Evolutionary conservation across 2,113 vertebrate genomes (phyloP), one percentile per base, ranked within the genome.

Genomic region (Tautogolabrus adspersus): DNA sequence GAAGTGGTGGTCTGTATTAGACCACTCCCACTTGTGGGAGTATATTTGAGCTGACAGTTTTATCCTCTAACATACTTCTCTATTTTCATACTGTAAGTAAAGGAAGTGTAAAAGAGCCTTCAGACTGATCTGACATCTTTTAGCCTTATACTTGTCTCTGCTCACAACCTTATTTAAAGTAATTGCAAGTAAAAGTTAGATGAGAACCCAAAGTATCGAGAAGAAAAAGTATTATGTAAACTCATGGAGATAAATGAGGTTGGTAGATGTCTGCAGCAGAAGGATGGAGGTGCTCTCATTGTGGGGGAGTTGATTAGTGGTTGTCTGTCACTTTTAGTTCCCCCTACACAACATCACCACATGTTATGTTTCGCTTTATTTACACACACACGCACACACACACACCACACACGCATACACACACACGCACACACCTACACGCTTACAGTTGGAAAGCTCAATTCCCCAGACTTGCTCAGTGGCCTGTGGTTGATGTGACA

Each of bases 291-390:
- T 22, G 69, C 92, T 91, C 93, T 94, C 93, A 89, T 94, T 92
- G 95, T 93, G 93, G 91, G 94, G 94, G 95, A 95, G 78, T 34
- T 95, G 96, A 96, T 96, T 96, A 96, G 95, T 95, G 94, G 95
- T 95, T 96, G 93, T 95, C 95, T 96, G 94, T 96, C 95, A 95
- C 93, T 93, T 93, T 94, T 94, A 56, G 52, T 67, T 42, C 72
- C 72, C 52, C 65, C 44, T 49, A 30, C 79, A 64, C 62, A 49
- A 72, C 47, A 5, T 13, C 19, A 13, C 62, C 61, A 3, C 62
- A 26, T 34, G 54, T 23, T 30, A 21, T 58, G 52, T 51, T 38
- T 58, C 40, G 54, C 38, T 47, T 3, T 13, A 22, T 5, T 37
- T 16, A n/a, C 70, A 23, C 11, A 2, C 42, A 6, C 63, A 21